phyloP scores from a whole-genome alignment of 2,113 vertebrate species.

The Albula goreensis region DNA sequence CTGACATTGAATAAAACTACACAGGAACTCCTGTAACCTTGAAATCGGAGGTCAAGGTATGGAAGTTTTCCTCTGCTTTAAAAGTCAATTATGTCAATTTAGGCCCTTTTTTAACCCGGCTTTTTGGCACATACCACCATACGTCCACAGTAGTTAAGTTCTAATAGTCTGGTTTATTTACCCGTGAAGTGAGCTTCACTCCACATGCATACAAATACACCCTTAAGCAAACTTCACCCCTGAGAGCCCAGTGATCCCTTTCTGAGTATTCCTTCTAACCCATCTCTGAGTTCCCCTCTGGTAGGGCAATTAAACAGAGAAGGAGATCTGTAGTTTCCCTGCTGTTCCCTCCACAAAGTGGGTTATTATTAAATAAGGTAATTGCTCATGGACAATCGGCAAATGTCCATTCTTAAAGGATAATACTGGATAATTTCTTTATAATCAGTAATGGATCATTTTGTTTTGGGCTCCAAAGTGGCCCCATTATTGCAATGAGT shows the following conservation, averaged over 20 bases:
- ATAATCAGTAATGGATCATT: no score
- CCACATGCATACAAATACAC: not conserved
- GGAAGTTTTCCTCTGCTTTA: no score
- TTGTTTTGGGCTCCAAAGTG: no score
- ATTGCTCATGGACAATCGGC: not conserved
- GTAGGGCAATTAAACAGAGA: not conserved
- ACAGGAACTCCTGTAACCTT: no score
- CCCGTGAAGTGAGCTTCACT: not conserved
- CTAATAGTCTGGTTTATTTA: not conserved
- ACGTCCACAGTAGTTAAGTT: not conserved
- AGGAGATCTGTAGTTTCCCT: not conserved
- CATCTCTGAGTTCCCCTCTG: no score
- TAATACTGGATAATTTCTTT: no score
- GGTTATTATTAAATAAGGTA: not conserved
- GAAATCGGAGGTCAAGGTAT: no score
- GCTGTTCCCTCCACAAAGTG: not conserved
- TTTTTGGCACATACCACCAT: not conserved
- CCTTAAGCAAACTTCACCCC: not conserved
- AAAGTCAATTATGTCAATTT: not conserved
- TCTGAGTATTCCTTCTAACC: not conserved
- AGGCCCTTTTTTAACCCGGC: not conserved
- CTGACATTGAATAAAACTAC: not conserved
- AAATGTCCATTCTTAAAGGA: not conserved
- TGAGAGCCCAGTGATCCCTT: not conserved
- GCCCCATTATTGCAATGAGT: no score